Evolutionary conservation across 2,113 vertebrate genomes (phyloP).

Genomic region (Mionectes macconnelli): DNA sequence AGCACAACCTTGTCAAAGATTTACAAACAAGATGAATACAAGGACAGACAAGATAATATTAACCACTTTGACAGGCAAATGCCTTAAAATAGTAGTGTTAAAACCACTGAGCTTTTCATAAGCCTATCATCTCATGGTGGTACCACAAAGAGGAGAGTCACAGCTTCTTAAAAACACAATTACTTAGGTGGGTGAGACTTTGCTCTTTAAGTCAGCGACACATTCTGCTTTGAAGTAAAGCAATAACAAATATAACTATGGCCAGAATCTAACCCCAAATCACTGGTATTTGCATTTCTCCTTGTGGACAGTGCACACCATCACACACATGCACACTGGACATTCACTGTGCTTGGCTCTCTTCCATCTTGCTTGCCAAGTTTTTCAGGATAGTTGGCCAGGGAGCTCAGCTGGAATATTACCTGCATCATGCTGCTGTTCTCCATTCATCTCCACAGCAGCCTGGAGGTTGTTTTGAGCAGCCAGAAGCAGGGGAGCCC

Average conservation of each 20-base stretch:
- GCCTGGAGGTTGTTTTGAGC: constrained; percentile 7
- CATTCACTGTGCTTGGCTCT: not conserved
- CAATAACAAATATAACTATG: not conserved
- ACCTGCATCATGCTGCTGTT: constrained; percentile 80
- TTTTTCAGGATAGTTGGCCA: not conserved
- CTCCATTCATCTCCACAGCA: constrained; percentile 79
- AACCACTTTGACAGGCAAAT: not conserved
- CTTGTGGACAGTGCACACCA: not conserved
- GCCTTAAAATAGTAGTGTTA: not conserved
- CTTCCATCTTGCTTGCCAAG: not conserved
- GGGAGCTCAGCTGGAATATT: not conserved
- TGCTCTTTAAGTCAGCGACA: not conserved
- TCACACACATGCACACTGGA: fast-evolving
- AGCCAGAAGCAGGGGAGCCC: constrained; percentile 22
- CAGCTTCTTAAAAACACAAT: not conserved
- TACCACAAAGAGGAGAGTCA: not conserved
- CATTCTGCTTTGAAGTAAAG: not conserved
- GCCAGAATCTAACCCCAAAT: not conserved
- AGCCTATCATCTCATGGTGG: not conserved
- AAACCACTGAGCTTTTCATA: not conserved
- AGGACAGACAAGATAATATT: not conserved
- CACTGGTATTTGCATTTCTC: not conserved
- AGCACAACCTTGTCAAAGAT: not conserved
- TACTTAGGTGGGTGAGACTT: not conserved
- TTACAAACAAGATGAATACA: not conserved